Evolutionary conservation across 2,113 vertebrate species (phyloP), one percentile per base, ranked within the genome.

Genomic region (Octodon degus): DNA sequence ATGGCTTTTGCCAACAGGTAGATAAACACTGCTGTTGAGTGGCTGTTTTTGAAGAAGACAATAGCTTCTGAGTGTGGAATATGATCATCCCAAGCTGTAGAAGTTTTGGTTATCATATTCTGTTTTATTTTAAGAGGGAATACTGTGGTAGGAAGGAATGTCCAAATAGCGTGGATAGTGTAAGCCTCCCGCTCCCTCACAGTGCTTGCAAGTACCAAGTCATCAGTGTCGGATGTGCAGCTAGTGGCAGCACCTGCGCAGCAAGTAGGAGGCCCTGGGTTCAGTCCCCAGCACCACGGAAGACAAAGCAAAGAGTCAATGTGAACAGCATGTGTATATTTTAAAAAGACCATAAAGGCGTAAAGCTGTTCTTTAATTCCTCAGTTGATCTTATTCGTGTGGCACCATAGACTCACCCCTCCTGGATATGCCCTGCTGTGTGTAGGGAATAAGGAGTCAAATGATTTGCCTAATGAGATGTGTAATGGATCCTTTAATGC

Each of bases 121-220:
- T 62, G 7, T 90, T 96, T 94, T 20, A 68, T 79, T 86, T 96
- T 22, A 79, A 96, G 65, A 83, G 12, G 7, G 4, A 79, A 79
- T 37, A 5, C n/a, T 40, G 79, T 47, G 50, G 32, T 53, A 87
- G 84, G 74, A 86, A 91, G 67, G 90, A n/a, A 22, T 62, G 40
- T 83, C 30, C 32, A 60, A 40, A 50, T 88, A 34, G 30, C 89
- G 55, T 1, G 80, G 34, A 58, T 25, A 50, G 43, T 14, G 5
- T 40, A 53, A 40, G 13, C 2, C 6, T 80, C 16, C 22, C 11
- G n/a, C 25, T 94, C 43, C 20, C 55, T 84, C 8, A 40, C 25
- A 13, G 0, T 70, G 12, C 47, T n/a, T 37, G 7, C 47, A 25
- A 43, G 22, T 74, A n/a, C 24, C 10, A n/a, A 65, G 58, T 22